phyloP scores from a whole-genome alignment of 2,797 vertebrate species.

The Salmo trutta region DNA sequence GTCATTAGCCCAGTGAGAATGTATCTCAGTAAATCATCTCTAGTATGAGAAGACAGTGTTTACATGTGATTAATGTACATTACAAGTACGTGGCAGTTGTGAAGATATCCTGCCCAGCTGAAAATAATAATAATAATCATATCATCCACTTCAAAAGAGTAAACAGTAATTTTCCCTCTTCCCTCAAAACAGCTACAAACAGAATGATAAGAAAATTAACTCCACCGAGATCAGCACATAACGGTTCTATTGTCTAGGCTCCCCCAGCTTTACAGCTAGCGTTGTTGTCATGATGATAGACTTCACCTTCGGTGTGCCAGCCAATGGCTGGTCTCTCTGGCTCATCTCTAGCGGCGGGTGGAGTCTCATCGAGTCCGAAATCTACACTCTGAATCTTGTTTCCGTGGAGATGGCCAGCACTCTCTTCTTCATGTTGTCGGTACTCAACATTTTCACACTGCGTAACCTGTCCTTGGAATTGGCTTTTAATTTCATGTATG shows the following conservation, averaged over 20 bases:
- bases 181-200: too few species aligned
- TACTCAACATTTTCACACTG: not conserved
- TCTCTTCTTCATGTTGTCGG: not conserved
- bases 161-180: not conserved
- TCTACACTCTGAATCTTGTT: constrained; percentile 8
- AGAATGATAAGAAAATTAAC: too few species aligned
- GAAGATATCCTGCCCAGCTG: too few species aligned
- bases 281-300: not conserved
- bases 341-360: not conserved
- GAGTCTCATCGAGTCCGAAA: not conserved
- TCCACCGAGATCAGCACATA: not conserved
- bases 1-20: too few species aligned
- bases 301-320: not conserved
- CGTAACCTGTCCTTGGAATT: not conserved
- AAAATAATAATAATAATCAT: too few species aligned
- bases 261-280: too few species aligned
- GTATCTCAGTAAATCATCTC: too few species aligned
- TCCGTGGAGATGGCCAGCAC: not conserved
- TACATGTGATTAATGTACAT: too few species aligned
- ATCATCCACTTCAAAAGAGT: too few species aligned
- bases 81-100: too few species aligned
- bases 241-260: too few species aligned
- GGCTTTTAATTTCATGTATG: not conserved
- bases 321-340: not conserved
- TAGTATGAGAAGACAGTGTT: too few species aligned